Evolutionary conservation across 2,113 vertebrate genomes (phyloP).

Genomic region (Lagenorhynchus albirostris): DNA sequence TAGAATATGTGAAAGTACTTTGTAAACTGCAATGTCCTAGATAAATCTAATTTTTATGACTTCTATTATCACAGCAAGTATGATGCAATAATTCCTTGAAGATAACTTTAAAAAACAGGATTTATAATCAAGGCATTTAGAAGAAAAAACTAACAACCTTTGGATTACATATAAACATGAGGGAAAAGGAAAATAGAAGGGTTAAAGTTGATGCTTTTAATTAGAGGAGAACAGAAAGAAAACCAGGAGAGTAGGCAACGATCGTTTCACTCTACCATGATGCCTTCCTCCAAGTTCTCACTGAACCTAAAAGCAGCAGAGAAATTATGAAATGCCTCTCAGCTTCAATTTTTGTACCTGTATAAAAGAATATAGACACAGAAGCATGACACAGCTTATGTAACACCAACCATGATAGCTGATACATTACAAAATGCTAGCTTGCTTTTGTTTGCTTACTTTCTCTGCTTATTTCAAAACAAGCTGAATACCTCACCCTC

Average conservation of each 20-base stretch:
- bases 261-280: not conserved
- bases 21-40: not conserved
- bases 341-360: not conserved
- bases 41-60: constrained; percentile 21
- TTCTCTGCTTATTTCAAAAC: not conserved
- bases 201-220: not conserved
- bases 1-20: not conserved
- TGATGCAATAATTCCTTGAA: not conserved
- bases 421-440: not conserved
- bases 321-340: constrained; percentile 4
- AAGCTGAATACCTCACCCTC: constrained; percentile 16
- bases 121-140: not conserved
- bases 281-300: not conserved
- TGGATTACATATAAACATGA: not conserved
- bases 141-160: not conserved
- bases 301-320: not conserved
- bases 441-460: constrained; percentile 4
- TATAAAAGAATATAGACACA: not conserved
- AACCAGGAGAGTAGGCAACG: not conserved
- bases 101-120: not conserved
- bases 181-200: not conserved
- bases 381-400: not conserved
- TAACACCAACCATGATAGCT: not conserved
- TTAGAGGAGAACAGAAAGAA: not conserved
- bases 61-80: constrained; percentile 1